phyloP scores from a whole-genome alignment of 1,140 invertebrate species.

The Megalonaias nervosa region DNA sequence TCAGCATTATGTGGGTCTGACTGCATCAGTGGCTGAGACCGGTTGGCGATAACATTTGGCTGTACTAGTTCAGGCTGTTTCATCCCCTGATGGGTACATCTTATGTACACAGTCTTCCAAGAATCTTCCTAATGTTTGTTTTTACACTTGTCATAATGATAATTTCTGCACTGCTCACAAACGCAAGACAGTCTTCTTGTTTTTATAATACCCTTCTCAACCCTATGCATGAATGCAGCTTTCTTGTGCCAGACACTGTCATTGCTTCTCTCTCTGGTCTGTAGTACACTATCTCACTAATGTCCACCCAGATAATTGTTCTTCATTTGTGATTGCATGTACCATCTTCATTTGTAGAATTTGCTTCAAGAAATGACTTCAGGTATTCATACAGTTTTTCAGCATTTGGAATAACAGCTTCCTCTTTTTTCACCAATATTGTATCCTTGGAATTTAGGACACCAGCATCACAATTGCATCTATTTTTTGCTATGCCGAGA shows the following conservation, averaged over 20 bases:
- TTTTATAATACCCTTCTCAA: not conserved
- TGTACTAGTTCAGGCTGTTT: no score
- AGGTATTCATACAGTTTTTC: not conserved
- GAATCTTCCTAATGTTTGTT: no score
- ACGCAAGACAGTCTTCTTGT: not conserved
- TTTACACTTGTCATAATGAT: no score
- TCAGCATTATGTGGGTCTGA: no score
- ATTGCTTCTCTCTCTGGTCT: not conserved
- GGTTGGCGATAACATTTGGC: no score
- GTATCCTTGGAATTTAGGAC: not conserved
- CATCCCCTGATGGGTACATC: no score
- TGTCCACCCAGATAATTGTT: not conserved
- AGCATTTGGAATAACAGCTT: not conserved
- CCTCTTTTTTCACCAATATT: not conserved
- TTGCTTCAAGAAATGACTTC: not conserved
- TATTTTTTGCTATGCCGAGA: not conserved
- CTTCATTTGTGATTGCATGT: not conserved
- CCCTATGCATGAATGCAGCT: not conserved
- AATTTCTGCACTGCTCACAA: no score
- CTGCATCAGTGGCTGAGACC: no score
- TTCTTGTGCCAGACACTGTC: not conserved
- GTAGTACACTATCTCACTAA: not conserved
- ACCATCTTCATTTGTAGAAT: not conserved
- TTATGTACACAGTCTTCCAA: no score
- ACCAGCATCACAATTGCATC: not conserved